A percentile compares a stretch with the other conserved stretches of the same genome.
These are phyloP conservation scores for Colletes latitarsis DNA, from an alignment of 1,140 invertebrate species.

Conservation along the genomic window DNA sequence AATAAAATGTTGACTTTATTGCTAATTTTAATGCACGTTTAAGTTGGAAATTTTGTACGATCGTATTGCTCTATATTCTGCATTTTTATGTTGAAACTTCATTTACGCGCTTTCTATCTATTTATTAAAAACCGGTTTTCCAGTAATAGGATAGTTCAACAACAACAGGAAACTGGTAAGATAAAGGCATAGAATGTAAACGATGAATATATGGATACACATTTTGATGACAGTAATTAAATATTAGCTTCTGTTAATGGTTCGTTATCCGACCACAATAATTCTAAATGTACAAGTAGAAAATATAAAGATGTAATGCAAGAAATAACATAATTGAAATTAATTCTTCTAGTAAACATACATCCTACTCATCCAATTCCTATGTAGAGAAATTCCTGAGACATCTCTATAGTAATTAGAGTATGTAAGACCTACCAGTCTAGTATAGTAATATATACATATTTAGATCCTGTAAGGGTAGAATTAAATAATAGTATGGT, in stretches of 20 bases:
- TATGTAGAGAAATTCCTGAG: not conserved
- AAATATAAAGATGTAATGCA: not conserved
- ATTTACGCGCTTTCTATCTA: not conserved
- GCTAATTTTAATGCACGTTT: not conserved
- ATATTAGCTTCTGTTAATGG: too few relatives aligned
- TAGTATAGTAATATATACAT: not conserved
- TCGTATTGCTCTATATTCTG: too few relatives aligned
- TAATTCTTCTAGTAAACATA: not conserved
- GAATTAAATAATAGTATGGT: not conserved
- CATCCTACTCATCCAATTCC: not conserved
- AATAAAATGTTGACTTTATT: not conserved
- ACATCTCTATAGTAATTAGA: not conserved
- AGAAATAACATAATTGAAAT: not conserved
- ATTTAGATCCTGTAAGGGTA: not conserved
- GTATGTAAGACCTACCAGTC: not conserved
- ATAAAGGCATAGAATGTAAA: not conserved
- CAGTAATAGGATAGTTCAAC: not conserved
- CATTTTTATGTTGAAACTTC: not conserved
- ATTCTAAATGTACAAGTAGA: not conserved
- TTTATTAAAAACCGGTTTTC: conserved; percentile 13
- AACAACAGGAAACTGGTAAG: not conserved
- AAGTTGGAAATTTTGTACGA: too few relatives aligned
- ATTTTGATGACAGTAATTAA: not conserved
- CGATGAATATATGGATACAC: not conserved
- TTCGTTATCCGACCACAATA: not conserved